Evolutionary conservation across 2,888 invertebrate genomes (phyloP).

Genomic region (Belgica antarctica): DNA sequence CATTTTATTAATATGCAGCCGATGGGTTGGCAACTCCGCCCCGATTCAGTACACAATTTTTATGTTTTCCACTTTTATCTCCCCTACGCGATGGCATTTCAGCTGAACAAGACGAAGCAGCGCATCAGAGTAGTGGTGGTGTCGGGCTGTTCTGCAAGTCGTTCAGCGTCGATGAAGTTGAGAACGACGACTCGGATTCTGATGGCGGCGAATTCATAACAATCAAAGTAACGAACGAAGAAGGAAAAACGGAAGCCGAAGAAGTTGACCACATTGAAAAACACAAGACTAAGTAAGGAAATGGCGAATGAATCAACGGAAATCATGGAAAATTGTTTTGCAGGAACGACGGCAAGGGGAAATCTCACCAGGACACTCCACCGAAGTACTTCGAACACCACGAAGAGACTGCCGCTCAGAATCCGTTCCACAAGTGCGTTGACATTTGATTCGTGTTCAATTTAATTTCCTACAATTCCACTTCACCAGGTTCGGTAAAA

Average conservation of each 20-base stretch:
- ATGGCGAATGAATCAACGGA: neutral
- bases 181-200: conserved; percentile 26
- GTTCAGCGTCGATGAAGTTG: conserved; percentile 1
- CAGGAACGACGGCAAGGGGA: conserved; percentile 1
- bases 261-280: conserved; percentile 39
- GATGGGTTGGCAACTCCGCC: no score
- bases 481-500: conserved; percentile 40
- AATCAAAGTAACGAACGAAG: conserved; percentile 46
- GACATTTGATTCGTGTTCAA: no score
- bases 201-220: conserved; percentile 49
- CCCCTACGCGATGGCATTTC: no score
- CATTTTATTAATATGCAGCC: no score
- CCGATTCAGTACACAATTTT: no score
- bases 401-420: conserved; percentile 12
- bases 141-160: neutral
- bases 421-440: conserved; percentile 41
- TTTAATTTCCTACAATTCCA: no score
- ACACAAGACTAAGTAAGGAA: conserved; percentile 27
- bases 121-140: neutral
- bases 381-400: conserved; percentile 28
- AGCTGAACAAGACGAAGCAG: conserved; percentile 24
- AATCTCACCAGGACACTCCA: conserved; percentile 9
- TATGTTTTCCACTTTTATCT: no score
- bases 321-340: neutral
- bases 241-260: conserved; percentile 32